These are phyloP conservation scores for Tribolium madens DNA, from an alignment of 1,140 invertebrate genomes.

Conservation along the genomic window DNA sequence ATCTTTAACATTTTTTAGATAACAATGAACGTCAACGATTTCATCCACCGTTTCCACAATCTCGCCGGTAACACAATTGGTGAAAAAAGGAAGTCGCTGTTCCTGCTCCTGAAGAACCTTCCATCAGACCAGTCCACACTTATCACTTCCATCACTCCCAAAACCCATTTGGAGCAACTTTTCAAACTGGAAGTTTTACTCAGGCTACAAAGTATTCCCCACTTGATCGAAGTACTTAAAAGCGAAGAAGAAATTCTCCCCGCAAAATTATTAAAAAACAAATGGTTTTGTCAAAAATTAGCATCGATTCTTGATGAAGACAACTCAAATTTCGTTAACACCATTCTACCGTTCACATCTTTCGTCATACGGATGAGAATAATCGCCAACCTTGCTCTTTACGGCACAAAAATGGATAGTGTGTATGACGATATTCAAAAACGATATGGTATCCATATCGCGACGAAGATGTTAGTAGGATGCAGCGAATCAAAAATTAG, in stretches of 20 bases:
- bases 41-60: neutral
- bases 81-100: neutral
- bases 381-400: neutral
- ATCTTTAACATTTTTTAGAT: neutral
- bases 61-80: neutral
- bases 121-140: neutral
- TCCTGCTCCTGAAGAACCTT: neutral
- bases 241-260: neutral
- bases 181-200: neutral
- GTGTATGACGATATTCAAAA: neutral
- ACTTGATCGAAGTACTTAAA: constrained; percentile 7
- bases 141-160: neutral
- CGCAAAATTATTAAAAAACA: constrained; percentile 2
- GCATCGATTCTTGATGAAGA: neutral
- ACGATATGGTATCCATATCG: neutral
- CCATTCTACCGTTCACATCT: neutral
- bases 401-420: neutral
- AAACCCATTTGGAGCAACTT: neutral
- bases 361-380: neutral
- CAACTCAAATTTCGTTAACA: neutral
- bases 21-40: neutral
- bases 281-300: constrained; percentile 17
- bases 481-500: neutral
- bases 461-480: neutral
- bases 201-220: neutral